Evolutionary conservation across 2,797 vertebrate species (phyloP), one percentile per base, ranked within the genome.

Genomic region (Halcyon badia): DNA sequence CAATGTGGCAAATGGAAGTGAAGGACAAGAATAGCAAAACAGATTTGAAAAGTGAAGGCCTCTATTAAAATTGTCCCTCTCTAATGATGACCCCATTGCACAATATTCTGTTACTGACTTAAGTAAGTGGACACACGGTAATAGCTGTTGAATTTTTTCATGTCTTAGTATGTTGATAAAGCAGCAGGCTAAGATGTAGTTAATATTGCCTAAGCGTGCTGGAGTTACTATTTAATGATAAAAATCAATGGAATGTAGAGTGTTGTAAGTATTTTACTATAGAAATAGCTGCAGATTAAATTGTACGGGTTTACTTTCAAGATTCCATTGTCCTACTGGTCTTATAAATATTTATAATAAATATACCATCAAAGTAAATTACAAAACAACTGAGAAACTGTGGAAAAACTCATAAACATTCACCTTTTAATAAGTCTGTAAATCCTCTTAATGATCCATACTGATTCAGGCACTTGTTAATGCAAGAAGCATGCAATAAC

Each of bases 1-100:
- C 21, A 66, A 6, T 1, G 5, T 24, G n/a, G 56, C 4, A 69
- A 56, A 35, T 4, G 4, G 20, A 14, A 81, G 14, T 1, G 5
- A 70, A 70, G 18, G 18, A 9, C 25, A 70, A 58, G 21, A 72
- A 62, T 1, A 78, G 8, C 17, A 75, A 52, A 57, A 39, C 1
- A 35, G 16, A 54, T 62, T 52, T 58, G 33, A 57, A 78, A 87
- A 61, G 18, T 42, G 21, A 64, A 76, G 11, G n/a, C 7, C 9
- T 70, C 3, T 35, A 13, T 9, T 48, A 57, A 17, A 62, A 64
- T 6, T 3, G 0, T 26, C 5, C 14, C 15, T 6, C 10, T 6
- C 11, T 76, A 51, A 31, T 57, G 65, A 42, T 24, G 48, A 48
- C 13, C 58, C 9, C 6, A 17, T 30, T 33, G 22, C 10, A 33